Conservation (phyloP, 2,888 invertebrate species). For the Sminthurinus aureus region DNA sequence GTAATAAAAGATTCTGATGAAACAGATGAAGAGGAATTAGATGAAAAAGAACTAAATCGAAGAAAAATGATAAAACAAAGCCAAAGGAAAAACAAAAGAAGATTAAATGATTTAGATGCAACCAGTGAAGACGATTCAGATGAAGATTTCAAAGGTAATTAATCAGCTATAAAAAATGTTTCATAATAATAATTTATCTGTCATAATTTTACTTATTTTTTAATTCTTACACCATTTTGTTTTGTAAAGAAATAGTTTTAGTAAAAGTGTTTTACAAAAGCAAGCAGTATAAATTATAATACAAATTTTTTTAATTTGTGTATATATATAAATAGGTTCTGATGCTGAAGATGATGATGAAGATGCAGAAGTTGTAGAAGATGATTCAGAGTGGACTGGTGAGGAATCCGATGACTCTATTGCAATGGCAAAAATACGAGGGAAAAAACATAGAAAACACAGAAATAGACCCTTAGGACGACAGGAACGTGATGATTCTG, state of each 20-base stretch:
- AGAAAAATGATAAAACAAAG: conserved; percentile 41
- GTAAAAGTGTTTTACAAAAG: not conserved
- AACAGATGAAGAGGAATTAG: conserved; percentile 53
- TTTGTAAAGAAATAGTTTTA: too few species aligned
- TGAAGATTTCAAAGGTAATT: conserved; percentile 87
- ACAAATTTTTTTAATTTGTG: conserved; percentile 23
- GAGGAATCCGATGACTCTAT: conserved; percentile 58
- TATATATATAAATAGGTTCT: conserved; percentile 59
- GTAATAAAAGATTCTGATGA: conserved; percentile 37
- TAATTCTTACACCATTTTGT: too few species aligned
- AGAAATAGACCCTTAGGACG: conserved; percentile 43
- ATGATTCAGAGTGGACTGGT: conserved; percentile 59
- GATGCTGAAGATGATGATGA: conserved; percentile 70
- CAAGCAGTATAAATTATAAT: not conserved
- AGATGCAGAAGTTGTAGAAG: conserved; percentile 67
- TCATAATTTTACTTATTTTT: too few species aligned
- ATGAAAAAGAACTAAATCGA: conserved; percentile 54
- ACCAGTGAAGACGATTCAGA: conserved; percentile 79
- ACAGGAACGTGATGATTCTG: conserved; percentile 55
- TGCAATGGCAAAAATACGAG: conserved; percentile 41
- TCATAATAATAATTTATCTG: too few species aligned
- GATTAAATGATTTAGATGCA: conserved; percentile 82
- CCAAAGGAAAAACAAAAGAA: conserved; percentile 61
- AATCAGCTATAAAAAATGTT: not conserved
- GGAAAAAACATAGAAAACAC: conserved; percentile 47